Evolutionary conservation across 1,140 invertebrate genomes (phyloP), one percentile per base, ranked within the genome.

Genomic region (Tachypleus tridentatus): DNA sequence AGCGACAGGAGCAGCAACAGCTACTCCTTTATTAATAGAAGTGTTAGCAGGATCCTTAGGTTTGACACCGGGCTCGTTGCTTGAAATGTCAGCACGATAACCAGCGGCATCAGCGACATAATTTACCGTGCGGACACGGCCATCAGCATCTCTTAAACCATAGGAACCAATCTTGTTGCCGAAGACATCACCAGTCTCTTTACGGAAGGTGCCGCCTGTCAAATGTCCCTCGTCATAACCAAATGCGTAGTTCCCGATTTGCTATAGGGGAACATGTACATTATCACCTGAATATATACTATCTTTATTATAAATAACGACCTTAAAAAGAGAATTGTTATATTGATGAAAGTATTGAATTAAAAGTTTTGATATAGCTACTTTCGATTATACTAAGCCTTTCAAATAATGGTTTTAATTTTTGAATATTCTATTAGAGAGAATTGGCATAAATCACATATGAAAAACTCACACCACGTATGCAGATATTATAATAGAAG

Each of bases 91-190:
- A 57, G 70, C 73, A 5, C 72, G 70, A 65, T 72, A 74, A 48
- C 73, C 72, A 60, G 62, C 71, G 53, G 65, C 69, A 62, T 75
- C 74, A 52, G 74, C 74, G 58, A 75, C 58, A 62, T 75, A 75
- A 65, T 74, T 73, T 8, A 75, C 74, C 50, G 69, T 69, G 49
- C 72, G 66, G 29, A 72, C 59, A 50, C 72, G 63, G 4, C 72
- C 72, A 64, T 73, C 72, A 61, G 70, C 67, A 64, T 73, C 72
- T 56, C 71, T 61, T 4, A 73, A 62, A 9, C 70, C 70, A 48
- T 73, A 73, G n/a, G 72, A 73, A 7, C 72, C 72, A 47, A 70
- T 64, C 9, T 68, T 65, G 47, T 72, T 70, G 11, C 71, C 67
- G 5, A 63, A 59, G 53, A 64, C 65, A 51, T 67, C 67, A 4